Conservation (phyloP, 2,797 vertebrate genomes). For the Calcarius lapponicus region DNA sequence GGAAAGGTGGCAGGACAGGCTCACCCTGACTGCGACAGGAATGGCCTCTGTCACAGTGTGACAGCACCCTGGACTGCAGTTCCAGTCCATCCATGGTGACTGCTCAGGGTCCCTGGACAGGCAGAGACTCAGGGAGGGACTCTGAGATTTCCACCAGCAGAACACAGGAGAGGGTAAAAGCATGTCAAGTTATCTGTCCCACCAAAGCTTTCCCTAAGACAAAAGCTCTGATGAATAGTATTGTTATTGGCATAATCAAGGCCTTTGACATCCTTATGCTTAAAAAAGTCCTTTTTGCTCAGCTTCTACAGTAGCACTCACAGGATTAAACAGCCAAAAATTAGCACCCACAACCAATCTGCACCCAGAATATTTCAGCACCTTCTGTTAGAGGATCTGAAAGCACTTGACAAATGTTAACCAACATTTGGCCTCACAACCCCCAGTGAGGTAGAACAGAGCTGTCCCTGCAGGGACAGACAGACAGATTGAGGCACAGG, state of each 20-base stretch:
- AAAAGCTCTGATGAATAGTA: not conserved
- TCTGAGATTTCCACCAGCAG: slow-evolving; percentile 21
- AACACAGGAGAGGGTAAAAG: slow-evolving; percentile 7
- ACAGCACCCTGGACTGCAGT: not conserved
- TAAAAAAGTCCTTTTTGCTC: not conserved
- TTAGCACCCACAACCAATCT: slow-evolving; percentile 49
- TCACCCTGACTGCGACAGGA: not conserved
- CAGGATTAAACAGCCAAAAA: slow-evolving; percentile 21
- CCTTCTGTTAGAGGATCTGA: slow-evolving; percentile 56
- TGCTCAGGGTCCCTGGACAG: not conserved
- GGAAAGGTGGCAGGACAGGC: not conserved
- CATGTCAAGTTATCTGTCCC: not conserved
- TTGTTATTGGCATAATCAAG: not conserved
- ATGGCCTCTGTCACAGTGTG: not conserved
- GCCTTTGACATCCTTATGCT: not conserved
- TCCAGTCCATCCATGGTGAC: not conserved
- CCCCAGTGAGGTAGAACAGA: slow-evolving; percentile 70
- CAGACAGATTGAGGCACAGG: slow-evolving; percentile 69
- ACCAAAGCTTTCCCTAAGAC: not conserved
- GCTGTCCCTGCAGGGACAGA: slow-evolving; percentile 57
- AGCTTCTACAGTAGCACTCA: not conserved
- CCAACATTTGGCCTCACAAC: slow-evolving; percentile 56
- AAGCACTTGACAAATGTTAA: slow-evolving; percentile 46
- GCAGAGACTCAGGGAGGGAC: not conserved
- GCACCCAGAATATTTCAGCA: slow-evolving; percentile 44